Percentiles rank a stretch among this genome's conserved stretches.
Evolutionary conservation across 2,888 invertebrate genomes (phyloP).

Genomic region (Julus scandinavius): DNA sequence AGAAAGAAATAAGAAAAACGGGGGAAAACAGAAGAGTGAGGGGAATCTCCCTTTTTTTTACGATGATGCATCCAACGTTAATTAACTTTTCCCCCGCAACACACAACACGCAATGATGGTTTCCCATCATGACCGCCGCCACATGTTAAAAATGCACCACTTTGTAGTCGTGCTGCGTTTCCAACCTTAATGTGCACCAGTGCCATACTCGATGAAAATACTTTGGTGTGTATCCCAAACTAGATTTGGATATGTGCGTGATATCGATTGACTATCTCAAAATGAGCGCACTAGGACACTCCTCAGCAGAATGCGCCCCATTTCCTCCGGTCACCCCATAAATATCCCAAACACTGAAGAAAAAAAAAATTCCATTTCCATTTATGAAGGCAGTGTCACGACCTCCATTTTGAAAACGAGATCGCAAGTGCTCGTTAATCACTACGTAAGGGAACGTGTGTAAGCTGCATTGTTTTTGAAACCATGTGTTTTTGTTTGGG

Average conservation of each 20-base stretch:
- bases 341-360: not conserved
- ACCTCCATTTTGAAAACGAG: constrained; percentile 29
- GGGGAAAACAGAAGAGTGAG: constrained; percentile 1
- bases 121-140: constrained; percentile 28
- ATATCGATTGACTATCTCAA: not conserved
- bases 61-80: constrained; percentile 39
- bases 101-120: constrained; percentile 41
- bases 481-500: not conserved
- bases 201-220: not conserved
- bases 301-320: not conserved
- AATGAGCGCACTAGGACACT: constrained; percentile 11
- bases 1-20: constrained; percentile 14
- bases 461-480: not conserved
- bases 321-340: constrained; percentile 28
- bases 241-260: not conserved
- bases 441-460: not conserved
- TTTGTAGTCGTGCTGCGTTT: not conserved
- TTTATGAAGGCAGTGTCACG: constrained; percentile 32
- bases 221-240: not conserved
- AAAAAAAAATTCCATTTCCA: constrained; percentile 7
- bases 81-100: constrained; percentile 22
- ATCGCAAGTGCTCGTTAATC: constrained; percentile 8
- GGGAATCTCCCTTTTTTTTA: constrained; percentile 18
- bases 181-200: not conserved
- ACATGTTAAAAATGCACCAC: constrained; percentile 28